A percentile compares a stretch with the other conserved stretches of the same genome.
Conservation (phyloP, 2,888 invertebrate species). For the Drosophila maculinotata region DNA sequence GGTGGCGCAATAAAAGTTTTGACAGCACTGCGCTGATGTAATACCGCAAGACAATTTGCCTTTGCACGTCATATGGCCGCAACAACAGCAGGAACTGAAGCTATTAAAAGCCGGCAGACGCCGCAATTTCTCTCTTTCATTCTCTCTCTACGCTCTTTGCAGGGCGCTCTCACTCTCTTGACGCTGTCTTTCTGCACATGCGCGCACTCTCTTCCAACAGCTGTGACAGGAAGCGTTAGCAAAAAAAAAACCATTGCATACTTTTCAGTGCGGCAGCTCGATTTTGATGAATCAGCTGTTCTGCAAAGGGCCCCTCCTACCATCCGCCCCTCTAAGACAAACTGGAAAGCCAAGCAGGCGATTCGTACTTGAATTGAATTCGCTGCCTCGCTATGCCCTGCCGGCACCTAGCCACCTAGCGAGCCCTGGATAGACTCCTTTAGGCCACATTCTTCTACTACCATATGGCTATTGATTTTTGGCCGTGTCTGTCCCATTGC, state of each 20-base stretch:
- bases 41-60: conserved; percentile 77
- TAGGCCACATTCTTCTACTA: conserved; percentile 47
- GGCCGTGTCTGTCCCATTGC: conserved; percentile 27
- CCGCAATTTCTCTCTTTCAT: conserved; percentile 9
- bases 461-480: conserved; percentile 83
- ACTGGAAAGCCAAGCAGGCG: conserved; percentile 40
- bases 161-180: background rate
- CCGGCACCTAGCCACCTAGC: conserved; percentile 34
- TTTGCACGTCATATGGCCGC: conserved; percentile 66
- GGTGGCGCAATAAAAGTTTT: conserved; percentile 70
- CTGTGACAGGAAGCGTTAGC: conserved; percentile 49
- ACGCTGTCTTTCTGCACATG: conserved; percentile 10
- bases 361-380: conserved; percentile 46
- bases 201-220: conserved; percentile 43
- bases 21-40: conserved; percentile 73
- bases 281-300: conserved; percentile 76
- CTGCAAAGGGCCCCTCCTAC: conserved; percentile 32
- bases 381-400: conserved; percentile 37
- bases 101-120: conserved; percentile 67
- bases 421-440: conserved; percentile 35
- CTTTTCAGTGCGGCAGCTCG: conserved; percentile 20
- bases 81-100: conserved; percentile 47
- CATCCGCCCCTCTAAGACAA: background rate
- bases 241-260: conserved; percentile 30
- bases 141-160: conserved; percentile 14